Percentiles rank a stretch among this genome's conserved stretches.
Conservation (phyloP, 2,888 invertebrate species). For the Diarsia dahlii region DNA sequence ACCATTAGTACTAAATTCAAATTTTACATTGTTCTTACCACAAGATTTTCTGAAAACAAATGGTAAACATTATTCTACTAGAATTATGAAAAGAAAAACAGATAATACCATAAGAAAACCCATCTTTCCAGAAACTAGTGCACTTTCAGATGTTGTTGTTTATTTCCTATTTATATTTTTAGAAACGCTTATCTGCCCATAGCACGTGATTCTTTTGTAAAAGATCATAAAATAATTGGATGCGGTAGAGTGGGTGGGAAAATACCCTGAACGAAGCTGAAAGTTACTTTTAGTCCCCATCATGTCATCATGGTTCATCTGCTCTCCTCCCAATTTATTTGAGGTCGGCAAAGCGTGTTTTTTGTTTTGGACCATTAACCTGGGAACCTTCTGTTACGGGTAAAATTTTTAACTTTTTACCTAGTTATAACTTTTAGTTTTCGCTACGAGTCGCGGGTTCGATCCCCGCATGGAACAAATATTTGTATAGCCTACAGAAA, state of each 20-base stretch:
- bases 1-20: background rate
- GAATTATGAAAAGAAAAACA: background rate
- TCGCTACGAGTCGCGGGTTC: too few relatives aligned
- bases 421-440: too few relatives aligned
- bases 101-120: background rate
- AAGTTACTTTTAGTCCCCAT: too few relatives aligned
- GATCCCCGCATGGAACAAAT: too few relatives aligned
- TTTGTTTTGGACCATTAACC: too few relatives aligned
- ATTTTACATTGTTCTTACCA: background rate
- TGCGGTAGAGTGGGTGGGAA: background rate
- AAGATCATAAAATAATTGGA: background rate
- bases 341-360: too few relatives aligned
- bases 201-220: background rate
- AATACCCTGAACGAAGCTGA: too few relatives aligned
- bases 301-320: too few relatives aligned
- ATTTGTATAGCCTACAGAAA: too few relatives aligned
- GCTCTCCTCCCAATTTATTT: too few relatives aligned
- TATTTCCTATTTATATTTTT: slow-evolving; percentile 27
- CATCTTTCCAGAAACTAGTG: background rate
- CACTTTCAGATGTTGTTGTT: slow-evolving; percentile 5
- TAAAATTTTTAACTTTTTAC: too few relatives aligned
- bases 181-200: background rate
- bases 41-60: background rate
- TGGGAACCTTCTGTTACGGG: too few relatives aligned
- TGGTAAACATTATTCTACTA: background rate